Percentiles rank a stretch among this genome's conserved stretches.
These are phyloP conservation scores for Aleiodes leptofemur DNA, from an alignment of 2,888 invertebrate genomes.

Conservation along the genomic window DNA sequence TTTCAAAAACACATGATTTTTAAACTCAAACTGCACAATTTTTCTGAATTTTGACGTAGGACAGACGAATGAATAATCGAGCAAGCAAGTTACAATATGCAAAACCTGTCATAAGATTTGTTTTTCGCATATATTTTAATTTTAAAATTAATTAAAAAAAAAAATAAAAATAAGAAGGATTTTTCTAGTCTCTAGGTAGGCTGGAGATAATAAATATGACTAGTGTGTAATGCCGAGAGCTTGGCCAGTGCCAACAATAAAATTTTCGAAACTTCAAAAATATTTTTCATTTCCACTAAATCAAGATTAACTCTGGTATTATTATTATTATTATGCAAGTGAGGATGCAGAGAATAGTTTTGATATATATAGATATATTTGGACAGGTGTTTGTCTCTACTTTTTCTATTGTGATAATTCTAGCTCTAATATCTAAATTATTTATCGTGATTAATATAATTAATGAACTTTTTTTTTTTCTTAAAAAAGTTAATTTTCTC, in stretches of 20 bases:
- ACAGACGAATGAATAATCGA: slow-evolving; percentile 33
- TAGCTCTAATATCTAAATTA: slow-evolving; percentile 59
- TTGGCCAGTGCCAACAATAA: slow-evolving; percentile 27
- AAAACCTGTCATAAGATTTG: slow-evolving; percentile 49
- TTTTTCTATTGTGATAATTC: slow-evolving; percentile 61
- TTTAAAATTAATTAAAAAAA: neutral
- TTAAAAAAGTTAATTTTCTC: neutral
- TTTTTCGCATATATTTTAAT: slow-evolving; percentile 34
- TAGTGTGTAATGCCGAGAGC: slow-evolving; percentile 28
- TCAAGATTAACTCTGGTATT: slow-evolving; percentile 20
- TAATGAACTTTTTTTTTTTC: too few species aligned
- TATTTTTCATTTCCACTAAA: slow-evolving; percentile 30
- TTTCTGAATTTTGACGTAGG: slow-evolving; percentile 32
- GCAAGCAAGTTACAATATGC: slow-evolving; percentile 44
- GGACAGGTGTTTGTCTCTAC: slow-evolving; percentile 56
- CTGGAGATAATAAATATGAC: slow-evolving; percentile 43
- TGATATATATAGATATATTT: slow-evolving; percentile 23
- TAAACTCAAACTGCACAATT: slow-evolving; percentile 42
- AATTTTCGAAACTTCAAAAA: slow-evolving; percentile 35
- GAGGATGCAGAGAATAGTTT: slow-evolving; percentile 29
- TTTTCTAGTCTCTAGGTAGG: slow-evolving; percentile 65
- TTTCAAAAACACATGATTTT: neutral
- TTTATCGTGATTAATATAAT: slow-evolving; percentile 26
- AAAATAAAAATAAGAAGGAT: slow-evolving; percentile 38
- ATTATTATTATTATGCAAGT: slow-evolving; percentile 33